Evolutionary conservation across 2,797 vertebrate genomes (phyloP).

Genomic region (Lacerta agilis): DNA sequence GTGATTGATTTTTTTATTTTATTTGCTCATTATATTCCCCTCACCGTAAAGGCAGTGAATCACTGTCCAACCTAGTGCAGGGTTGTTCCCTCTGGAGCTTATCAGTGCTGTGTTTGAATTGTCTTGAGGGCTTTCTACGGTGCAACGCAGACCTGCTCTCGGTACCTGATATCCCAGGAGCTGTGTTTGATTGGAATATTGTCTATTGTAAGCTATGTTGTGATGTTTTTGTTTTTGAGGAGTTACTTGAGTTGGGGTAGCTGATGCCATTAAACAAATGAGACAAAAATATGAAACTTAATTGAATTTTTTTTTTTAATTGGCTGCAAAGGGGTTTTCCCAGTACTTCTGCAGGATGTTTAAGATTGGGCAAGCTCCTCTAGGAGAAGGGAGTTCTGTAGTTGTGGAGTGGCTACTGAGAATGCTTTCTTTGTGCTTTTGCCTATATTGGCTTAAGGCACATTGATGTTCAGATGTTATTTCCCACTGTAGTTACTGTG

Average conservation of each 20-base stretch:
- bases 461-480: not conserved
- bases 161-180: slow-evolving; percentile 15
- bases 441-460: not conserved
- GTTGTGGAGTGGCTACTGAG: not conserved
- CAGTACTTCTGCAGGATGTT: not conserved
- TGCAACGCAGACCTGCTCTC: slow-evolving; percentile 23
- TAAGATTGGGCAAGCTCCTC: not conserved
- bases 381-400: not conserved
- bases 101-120: slow-evolving; percentile 44
- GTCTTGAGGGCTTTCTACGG: slow-evolving; percentile 42
- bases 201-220: not conserved
- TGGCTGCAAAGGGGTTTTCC: not conserved
- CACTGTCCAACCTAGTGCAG: not conserved
- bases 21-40: not conserved
- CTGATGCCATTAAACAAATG: not conserved
- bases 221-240: not conserved
- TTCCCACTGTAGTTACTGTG: not conserved
- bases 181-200: not conserved
- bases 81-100: slow-evolving; percentile 30
- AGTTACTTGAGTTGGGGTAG: not conserved
- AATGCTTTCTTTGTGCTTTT: not conserved
- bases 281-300: not conserved
- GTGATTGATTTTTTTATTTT: not conserved
- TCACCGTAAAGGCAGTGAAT: slow-evolving; percentile 3
- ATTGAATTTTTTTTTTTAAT: not conserved